Conservation (phyloP, 2,888 invertebrate species). For the Phengaris arion region DNA sequence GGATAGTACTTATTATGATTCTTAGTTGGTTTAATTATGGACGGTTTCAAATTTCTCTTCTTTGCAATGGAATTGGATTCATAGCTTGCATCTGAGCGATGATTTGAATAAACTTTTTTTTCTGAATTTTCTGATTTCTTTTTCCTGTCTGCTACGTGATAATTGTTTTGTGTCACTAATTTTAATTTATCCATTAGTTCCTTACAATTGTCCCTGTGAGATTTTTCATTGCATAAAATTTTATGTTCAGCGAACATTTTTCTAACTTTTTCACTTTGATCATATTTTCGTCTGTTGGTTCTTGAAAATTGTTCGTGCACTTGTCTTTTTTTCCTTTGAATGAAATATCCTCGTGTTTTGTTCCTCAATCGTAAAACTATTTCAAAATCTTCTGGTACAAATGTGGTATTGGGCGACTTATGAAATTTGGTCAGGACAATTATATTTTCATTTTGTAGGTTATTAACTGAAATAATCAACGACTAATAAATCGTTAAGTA, state of each 20-base stretch:
- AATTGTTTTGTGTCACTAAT: constrained; percentile 43
- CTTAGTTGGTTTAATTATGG: background rate
- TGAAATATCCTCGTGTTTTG: constrained; percentile 42
- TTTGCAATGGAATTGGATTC: background rate
- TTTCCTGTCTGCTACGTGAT: background rate
- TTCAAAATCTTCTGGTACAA: constrained; percentile 48
- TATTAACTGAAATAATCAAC: constrained; percentile 39
- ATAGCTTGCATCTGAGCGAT: background rate
- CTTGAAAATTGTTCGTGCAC: constrained; percentile 28
- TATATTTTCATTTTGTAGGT: constrained; percentile 52
- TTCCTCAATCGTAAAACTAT: constrained; percentile 54
- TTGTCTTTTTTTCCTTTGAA: constrained; percentile 50
- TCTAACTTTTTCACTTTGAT: constrained; percentile 52
- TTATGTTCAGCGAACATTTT: constrained; percentile 59
- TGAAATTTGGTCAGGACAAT: constrained; percentile 53
- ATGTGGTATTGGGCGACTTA: constrained; percentile 52
- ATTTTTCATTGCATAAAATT: constrained; percentile 53
- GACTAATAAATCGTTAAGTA: background rate
- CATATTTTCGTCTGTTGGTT: constrained; percentile 39
- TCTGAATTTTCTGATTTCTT: constrained; percentile 16
- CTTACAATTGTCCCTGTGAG: constrained; percentile 56
- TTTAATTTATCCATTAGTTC: constrained; percentile 56
- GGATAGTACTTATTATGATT: constrained; percentile 4
- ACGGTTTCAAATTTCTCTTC: background rate
- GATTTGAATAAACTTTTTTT: background rate